These are phyloP conservation scores for Hydractinia symbiolongicarpus DNA, from an alignment of 30 jellyfish, hydroid and myxozoan species.

Conservation along the genomic window DNA sequence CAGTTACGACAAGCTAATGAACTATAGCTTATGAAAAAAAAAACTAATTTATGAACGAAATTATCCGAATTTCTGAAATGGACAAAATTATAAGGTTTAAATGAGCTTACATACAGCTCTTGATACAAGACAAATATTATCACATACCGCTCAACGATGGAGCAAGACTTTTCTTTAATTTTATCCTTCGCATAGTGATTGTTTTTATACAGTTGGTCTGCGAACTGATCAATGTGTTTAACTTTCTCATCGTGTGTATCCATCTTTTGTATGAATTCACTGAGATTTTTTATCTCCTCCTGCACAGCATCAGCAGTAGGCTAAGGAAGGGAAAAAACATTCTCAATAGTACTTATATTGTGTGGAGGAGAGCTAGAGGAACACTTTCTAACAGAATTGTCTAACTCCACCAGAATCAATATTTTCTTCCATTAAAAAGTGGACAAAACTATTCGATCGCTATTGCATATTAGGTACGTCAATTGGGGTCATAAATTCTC, in stretches of 20 bases:
- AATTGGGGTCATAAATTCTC: no score
- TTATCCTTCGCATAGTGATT: slow-evolving; percentile 84
- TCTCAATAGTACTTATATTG: background rate
- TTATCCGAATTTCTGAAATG: no score
- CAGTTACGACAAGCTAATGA: no score
- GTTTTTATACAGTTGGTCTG: slow-evolving; percentile 56
- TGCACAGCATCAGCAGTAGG: slow-evolving; percentile 96
- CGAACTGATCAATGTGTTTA: slow-evolving; percentile 60
- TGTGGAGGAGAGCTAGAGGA: no score
- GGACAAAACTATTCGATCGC: background rate
- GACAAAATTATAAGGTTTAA: no score
- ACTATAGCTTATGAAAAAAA: no score
- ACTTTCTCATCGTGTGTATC: slow-evolving; percentile 91
- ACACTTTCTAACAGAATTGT: no score
- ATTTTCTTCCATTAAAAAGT: no score
- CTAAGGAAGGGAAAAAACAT: slow-evolving; percentile 27
- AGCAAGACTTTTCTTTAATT: slow-evolving; percentile 57
- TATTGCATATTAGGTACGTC: background rate
- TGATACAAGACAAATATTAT: no score
- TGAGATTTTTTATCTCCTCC: slow-evolving; percentile 68
- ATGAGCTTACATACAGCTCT: no score
- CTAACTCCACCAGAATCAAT: no score
- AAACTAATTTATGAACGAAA: no score
- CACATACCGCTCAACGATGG: slow-evolving; percentile 60
- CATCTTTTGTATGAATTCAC: slow-evolving; percentile 66